A percentile compares a stretch with the other conserved stretches of the same genome.
phyloP scores from a whole-genome alignment of 2,797 vertebrate species.

The Bradypodion ventrale region DNA sequence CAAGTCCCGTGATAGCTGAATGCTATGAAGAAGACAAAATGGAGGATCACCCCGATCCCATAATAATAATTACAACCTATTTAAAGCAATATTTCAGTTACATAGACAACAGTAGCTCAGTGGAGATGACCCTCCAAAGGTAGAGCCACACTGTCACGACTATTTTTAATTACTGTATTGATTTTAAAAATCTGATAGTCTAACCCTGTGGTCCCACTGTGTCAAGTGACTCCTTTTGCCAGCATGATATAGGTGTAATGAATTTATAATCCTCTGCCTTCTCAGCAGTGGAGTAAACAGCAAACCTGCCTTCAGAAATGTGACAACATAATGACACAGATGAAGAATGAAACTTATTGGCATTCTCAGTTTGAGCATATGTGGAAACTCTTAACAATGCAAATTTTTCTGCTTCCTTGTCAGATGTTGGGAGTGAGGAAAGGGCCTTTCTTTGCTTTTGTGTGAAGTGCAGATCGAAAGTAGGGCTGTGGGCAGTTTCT shows the following conservation, averaged over 20 bases:
- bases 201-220: not conserved
- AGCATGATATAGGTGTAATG: not conserved
- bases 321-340: not conserved
- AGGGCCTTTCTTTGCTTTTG: too few species aligned
- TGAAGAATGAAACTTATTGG: not conserved
- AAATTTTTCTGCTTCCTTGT: too few species aligned
- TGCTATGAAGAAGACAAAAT: too few species aligned
- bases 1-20: too few species aligned
- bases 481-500: too few species aligned
- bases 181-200: not conserved
- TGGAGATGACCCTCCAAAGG: not conserved
- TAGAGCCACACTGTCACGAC: not conserved
- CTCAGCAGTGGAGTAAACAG: not conserved
- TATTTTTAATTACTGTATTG: not conserved
- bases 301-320: not conserved
- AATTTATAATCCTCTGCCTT: not conserved
- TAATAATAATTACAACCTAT: too few species aligned
- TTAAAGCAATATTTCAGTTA: too few species aligned
- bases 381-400: not conserved
- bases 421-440: too few species aligned
- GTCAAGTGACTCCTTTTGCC: not conserved
- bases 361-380: not conserved
- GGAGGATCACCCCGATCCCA: too few species aligned
- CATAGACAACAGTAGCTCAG: too few species aligned
- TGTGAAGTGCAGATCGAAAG: too few species aligned